These are phyloP conservation scores for Odontamblyopus lacepedii DNA, from an alignment of 2,797 vertebrate species.

Conservation along the genomic window DNA sequence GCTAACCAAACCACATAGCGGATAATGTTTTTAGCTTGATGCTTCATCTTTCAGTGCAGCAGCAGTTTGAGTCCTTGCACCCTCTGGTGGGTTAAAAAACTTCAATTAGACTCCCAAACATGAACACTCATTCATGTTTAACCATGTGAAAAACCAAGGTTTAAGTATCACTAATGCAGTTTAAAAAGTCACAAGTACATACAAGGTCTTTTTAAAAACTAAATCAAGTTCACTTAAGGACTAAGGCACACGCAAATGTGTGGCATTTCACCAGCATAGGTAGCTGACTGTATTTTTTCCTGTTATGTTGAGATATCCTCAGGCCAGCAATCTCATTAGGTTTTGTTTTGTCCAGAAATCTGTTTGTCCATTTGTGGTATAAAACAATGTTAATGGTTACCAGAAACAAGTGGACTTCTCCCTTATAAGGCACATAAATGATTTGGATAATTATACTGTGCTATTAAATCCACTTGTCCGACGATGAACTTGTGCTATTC, in stretches of 20 bases:
- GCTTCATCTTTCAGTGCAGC: no score
- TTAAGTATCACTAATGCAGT: not conserved
- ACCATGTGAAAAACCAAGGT: no score
- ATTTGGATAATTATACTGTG: not conserved
- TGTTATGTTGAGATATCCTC: not conserved
- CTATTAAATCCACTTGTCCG: not conserved
- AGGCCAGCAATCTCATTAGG: constrained; percentile 1
- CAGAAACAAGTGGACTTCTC: not conserved
- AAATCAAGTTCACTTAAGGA: no score
- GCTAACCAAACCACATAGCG: no score
- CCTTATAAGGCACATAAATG: constrained; percentile 20
- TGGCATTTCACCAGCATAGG: not conserved
- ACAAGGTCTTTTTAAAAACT: no score
- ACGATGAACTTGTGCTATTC: constrained; percentile 9
- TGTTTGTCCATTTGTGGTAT: constrained; percentile 4
- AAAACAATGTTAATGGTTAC: constrained; percentile 8
- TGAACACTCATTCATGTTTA: no score
- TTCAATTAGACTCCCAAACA: no score
- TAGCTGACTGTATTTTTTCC: not conserved
- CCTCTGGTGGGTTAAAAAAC: no score
- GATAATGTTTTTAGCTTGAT: no score
- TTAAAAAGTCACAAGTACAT: not conserved
- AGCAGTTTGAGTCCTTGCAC: no score
- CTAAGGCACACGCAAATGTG: no score
- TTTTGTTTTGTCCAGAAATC: constrained; percentile 1